Percentiles rank a stretch among this genome's conserved stretches.
phyloP scores from a whole-genome alignment of 2,888 invertebrate species.

The Leucania comma region DNA sequence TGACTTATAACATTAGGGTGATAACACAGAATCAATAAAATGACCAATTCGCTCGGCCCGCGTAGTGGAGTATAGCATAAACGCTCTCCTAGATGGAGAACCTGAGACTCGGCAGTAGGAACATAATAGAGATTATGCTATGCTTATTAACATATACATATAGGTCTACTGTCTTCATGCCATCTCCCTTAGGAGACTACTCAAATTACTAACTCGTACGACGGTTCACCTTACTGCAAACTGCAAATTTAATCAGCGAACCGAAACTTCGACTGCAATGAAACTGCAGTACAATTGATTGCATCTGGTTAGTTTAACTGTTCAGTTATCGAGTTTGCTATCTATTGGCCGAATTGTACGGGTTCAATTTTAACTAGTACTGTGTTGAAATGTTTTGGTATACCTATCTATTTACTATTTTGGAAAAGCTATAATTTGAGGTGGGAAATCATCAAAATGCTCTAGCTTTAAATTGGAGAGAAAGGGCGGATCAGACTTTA shows the following conservation, averaged over 20 bases:
- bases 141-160: constrained; percentile 33
- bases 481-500: too few species aligned
- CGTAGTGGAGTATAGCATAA: too few species aligned
- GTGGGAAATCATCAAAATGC: too few species aligned
- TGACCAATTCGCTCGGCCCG: too few species aligned
- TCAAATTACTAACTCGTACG: constrained; percentile 69
- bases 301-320: constrained; percentile 83
- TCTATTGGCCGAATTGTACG: constrained; percentile 64
- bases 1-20: too few species aligned
- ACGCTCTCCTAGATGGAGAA: too few species aligned
- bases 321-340: constrained; percentile 75
- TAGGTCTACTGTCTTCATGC: constrained; percentile 43
- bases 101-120: too few species aligned
- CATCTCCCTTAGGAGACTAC: constrained; percentile 43
- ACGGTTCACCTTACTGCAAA: constrained; percentile 66
- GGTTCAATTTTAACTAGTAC: constrained; percentile 53
- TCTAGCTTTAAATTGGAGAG: too few species aligned
- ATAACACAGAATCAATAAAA: too few species aligned
- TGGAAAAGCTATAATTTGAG: too few species aligned
- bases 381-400: constrained; percentile 33
- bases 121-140: too few species aligned
- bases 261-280: constrained; percentile 74
- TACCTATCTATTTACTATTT: not conserved
- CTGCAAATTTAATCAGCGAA: constrained; percentile 84
- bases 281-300: constrained; percentile 78